These are phyloP conservation scores for Cephus rjabovi DNA, from an alignment of 2,888 invertebrate genomes.

Conservation along the genomic window DNA sequence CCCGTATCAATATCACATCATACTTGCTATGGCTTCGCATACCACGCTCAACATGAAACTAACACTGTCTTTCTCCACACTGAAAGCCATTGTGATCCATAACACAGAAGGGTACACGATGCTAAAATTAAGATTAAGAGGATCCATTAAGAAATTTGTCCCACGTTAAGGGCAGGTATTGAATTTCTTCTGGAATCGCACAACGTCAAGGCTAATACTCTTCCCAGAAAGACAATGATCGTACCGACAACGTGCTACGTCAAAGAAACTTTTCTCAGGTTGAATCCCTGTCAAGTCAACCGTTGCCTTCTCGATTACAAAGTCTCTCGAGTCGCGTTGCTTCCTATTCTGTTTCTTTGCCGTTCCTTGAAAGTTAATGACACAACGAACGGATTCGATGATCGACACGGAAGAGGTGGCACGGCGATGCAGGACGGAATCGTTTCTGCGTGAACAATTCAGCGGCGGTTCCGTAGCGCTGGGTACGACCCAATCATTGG, in stretches of 20 bases:
- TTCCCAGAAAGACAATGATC: background rate
- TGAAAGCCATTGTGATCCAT: background rate
- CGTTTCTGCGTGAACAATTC: background rate
- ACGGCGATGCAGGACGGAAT: background rate
- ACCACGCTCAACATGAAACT: background rate
- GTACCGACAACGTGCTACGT: background rate
- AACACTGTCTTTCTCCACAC: background rate
- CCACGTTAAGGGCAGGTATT: background rate
- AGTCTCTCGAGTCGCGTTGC: background rate
- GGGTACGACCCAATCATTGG: background rate
- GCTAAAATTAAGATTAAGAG: background rate
- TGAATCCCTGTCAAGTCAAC: background rate
- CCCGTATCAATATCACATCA: conserved; percentile 35
- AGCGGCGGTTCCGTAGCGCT: background rate
- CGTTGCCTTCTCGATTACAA: background rate
- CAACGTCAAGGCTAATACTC: background rate
- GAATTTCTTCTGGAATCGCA: background rate
- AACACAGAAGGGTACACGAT: background rate
- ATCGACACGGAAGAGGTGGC: background rate
- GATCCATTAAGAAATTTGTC: background rate
- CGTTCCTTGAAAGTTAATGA: background rate
- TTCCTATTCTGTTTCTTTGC: background rate
- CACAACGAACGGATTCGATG: background rate
- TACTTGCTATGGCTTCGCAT: background rate
- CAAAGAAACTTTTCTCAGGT: background rate